Conservation (phyloP, 2,113 vertebrate genomes). For the Neopipo cinnamomea region DNA sequence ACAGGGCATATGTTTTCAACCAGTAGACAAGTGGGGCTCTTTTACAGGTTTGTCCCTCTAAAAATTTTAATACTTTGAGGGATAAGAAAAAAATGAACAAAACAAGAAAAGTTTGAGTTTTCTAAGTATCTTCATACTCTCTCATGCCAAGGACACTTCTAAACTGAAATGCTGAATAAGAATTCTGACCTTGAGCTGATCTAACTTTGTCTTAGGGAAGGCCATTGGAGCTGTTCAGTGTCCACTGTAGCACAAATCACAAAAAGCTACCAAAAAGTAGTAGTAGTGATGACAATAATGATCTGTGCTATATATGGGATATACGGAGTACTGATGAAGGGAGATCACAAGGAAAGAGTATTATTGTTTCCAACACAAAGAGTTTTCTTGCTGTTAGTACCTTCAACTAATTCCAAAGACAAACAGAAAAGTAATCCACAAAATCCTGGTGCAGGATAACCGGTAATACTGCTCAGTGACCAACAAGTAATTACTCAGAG, state of each 20-base stretch:
- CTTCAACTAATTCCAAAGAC: neutral
- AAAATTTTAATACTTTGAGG: neutral
- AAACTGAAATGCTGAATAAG: neutral
- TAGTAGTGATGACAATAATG: neutral
- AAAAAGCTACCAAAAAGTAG: neutral
- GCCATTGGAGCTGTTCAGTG: neutral
- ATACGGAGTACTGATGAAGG: neutral
- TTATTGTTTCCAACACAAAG: neutral
- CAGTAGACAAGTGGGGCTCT: neutral
- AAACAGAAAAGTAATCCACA: neutral
- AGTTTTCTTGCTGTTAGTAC: neutral
- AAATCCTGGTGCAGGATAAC: neutral
- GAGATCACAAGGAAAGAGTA: neutral
- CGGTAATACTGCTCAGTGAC: neutral
- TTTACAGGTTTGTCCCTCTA: neutral
- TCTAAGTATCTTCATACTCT: neutral
- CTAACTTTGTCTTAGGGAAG: neutral
- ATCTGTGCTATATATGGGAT: too few species aligned
- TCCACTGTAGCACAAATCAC: neutral
- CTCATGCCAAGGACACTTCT: neutral
- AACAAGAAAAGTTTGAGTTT: neutral
- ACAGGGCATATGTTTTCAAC: neutral
- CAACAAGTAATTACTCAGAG: neutral
- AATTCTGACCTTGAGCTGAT: neutral
- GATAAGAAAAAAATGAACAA: neutral